These are phyloP conservation scores for Tachina lurida DNA, from an alignment of 2,888 invertebrate species.

Conservation along the genomic window DNA sequence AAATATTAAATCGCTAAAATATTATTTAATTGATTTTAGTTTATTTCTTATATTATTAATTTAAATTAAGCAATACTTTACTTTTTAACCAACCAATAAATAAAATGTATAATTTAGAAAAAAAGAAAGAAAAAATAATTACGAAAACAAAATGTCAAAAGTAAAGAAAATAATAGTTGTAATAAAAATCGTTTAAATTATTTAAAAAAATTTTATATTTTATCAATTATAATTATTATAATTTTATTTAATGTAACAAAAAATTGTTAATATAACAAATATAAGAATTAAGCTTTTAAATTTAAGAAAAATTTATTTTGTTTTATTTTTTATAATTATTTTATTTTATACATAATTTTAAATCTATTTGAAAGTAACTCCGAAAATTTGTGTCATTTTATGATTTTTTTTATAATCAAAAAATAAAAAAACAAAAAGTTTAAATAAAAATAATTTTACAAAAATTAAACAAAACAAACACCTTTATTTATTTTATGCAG, in stretches of 20 bases:
- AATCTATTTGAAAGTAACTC: slow-evolving; percentile 67
- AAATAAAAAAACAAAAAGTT: slow-evolving; percentile 51
- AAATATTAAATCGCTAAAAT: slow-evolving; percentile 38
- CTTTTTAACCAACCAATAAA: slow-evolving; percentile 6
- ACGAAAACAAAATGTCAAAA: not conserved
- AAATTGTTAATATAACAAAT: slow-evolving; percentile 55
- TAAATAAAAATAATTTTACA: slow-evolving; percentile 70
- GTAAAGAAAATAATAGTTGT: too few relatives aligned
- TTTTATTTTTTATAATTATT: slow-evolving; percentile 58
- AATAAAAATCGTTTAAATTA: slow-evolving; percentile 34
- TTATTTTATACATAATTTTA: slow-evolving; percentile 55
- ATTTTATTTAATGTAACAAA: slow-evolving; percentile 42
- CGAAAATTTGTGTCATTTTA: slow-evolving; percentile 71
- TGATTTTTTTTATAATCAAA: slow-evolving; percentile 66
- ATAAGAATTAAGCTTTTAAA: slow-evolving; percentile 67
- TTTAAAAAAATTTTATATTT: slow-evolving; percentile 44
- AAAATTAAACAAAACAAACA: slow-evolving; percentile 47
- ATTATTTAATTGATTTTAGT: slow-evolving; percentile 30
- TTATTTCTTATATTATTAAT: slow-evolving; percentile 26
- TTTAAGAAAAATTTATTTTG: slow-evolving; percentile 59
- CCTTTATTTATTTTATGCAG: not conserved
- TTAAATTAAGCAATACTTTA: slow-evolving; percentile 53
- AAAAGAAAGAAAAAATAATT: too few relatives aligned
- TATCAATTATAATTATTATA: slow-evolving; percentile 23
- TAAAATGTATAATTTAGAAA: too few relatives aligned